phyloP scores from a whole-genome alignment of 2,113 vertebrate species.

The Istiophorus platypterus region DNA sequence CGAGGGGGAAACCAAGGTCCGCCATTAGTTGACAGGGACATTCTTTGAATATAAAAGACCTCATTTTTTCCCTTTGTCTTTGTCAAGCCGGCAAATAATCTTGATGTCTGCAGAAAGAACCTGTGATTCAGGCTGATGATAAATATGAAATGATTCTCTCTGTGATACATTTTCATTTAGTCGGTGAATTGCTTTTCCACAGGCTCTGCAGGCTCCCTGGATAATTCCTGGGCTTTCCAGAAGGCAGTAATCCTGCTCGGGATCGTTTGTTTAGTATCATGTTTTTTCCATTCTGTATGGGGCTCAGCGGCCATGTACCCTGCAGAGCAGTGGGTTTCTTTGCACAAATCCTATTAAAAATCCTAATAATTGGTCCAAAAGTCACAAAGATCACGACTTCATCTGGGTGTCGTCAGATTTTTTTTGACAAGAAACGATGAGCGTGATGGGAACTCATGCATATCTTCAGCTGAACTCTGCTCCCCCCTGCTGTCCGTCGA shows the following conservation, averaged over 20 bases:
- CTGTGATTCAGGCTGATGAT: conserved; percentile 51
- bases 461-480: conserved; percentile 59
- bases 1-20: conserved; percentile 16
- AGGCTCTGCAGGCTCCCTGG: conserved; percentile 1
- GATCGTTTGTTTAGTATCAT: conserved; percentile 28
- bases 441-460: neutral
- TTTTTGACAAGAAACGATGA: neutral
- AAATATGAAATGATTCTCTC: conserved; percentile 61
- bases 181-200: conserved; percentile 32
- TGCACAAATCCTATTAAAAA: neutral
- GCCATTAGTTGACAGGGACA: conserved; percentile 44
- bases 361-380: neutral
- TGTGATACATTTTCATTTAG: conserved; percentile 54
- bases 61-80: conserved; percentile 50
- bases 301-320: neutral
- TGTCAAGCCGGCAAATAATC: conserved; percentile 41
- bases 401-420: neutral
- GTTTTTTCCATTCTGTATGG: conserved; percentile 9
- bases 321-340: neutral
- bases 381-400: neutral
- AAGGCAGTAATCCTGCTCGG: conserved; percentile 10
- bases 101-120: conserved; percentile 29
- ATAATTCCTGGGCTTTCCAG: conserved; percentile 19
- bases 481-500: conserved; percentile 70
- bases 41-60: conserved; percentile 59